Evolutionary conservation across 2,888 invertebrate species (phyloP), one percentile per base, ranked within the genome.

Genomic region (Temnothorax rugatulus): DNA sequence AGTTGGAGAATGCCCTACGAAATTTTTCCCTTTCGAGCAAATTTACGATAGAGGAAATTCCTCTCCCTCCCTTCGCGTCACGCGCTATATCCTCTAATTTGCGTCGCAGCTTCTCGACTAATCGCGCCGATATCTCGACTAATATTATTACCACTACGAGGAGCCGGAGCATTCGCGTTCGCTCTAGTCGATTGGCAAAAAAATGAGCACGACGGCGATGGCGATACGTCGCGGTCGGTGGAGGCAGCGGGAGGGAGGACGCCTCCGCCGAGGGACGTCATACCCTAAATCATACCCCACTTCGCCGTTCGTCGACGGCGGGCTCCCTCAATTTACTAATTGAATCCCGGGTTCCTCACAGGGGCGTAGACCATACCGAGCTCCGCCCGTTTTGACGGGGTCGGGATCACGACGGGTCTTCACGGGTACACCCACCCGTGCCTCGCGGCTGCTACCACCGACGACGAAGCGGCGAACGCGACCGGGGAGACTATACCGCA

Each of bases 281-380:
- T 76, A 84, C 79, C 87, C 85, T 91, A 91, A 91, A 91, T 91
- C 89, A 91, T 89, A 79, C 83, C 87, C 86, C 87, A 84, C 87
- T 75, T 82, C 69, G 52, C 52, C 50, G 69, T 47, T 50, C 41
- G 44, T 52, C 69, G 57, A 54, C 61, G 59, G 50, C 66, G 83
- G 71, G 74, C 74, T 59, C 74, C 77, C 59, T 86, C 94, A 94
- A 94, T 94, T 93, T 92, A 91, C 93, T 94, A 94, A 94, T 94
- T 93, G 94, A 94, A 93, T 93, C 69, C 81, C 52, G 69, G 44
- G 29, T 21, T 25, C 74, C 68, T 66, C 79, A 52, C 71, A 75
- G 88, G 84, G 90, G 91, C 90, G 90, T 88, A 61, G 52, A 85
- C 89, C 50, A 71, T 4, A 8, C 21, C 13, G 52, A 18, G 82